Evolutionary conservation across 2,113 vertebrate genomes (phyloP).

Genomic region (Zeus faber): DNA sequence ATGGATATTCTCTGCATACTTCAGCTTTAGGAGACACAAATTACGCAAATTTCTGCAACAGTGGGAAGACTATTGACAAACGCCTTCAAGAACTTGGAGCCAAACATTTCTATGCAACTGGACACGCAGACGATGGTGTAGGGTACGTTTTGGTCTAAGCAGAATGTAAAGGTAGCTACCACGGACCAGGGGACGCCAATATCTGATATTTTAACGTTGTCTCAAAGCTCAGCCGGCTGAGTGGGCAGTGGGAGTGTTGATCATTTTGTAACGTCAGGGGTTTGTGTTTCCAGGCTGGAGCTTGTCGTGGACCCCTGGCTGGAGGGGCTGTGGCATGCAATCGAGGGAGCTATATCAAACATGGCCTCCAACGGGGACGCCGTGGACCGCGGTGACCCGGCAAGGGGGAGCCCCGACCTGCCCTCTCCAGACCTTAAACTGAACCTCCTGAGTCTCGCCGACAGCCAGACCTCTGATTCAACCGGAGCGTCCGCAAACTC

Average conservation of each 20-base stretch:
- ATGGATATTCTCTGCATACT: constrained; percentile 32
- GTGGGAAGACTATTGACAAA: constrained; percentile 89
- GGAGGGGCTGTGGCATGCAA: constrained; percentile 87
- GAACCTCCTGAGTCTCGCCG: constrained; percentile 72
- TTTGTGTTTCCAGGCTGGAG: constrained; percentile 79
- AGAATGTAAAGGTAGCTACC: no score
- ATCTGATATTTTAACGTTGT: background rate
- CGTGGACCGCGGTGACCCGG: constrained; percentile 5
- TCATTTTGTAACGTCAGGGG: constrained; percentile 11
- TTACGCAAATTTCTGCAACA: constrained; percentile 94
- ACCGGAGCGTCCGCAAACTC: constrained; percentile 11
- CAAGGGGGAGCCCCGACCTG: background rate
- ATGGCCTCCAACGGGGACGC: constrained; percentile 52
- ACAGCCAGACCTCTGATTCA: constrained; percentile 34
- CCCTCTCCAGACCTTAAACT: constrained; percentile 59
- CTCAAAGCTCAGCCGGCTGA: background rate
- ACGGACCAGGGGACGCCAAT: no score
- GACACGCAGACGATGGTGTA: constrained; percentile 90
- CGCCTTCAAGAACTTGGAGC: constrained; percentile 88
- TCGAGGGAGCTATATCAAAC: constrained; percentile 69
- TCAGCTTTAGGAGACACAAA: constrained; percentile 94
- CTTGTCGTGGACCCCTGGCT: constrained; percentile 95
- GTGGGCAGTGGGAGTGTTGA: background rate
- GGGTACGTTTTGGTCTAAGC: constrained; percentile 76
- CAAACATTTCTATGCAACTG: constrained; percentile 84